Conservation (phyloP, 2,888 invertebrate species). For the Phania funesta region DNA sequence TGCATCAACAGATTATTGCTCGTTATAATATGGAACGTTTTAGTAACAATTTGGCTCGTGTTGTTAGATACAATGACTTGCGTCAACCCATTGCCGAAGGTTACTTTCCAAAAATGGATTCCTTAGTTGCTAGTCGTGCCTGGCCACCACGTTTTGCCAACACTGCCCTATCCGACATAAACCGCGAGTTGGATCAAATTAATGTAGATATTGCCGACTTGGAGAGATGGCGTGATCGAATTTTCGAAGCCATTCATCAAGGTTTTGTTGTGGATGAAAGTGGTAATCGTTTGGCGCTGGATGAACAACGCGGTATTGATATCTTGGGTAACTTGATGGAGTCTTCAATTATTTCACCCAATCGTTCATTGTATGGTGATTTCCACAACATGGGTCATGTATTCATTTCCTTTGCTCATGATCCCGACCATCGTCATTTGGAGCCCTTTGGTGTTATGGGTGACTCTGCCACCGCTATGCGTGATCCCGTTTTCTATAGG, state of each 20-base stretch:
- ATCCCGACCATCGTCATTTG: conserved; percentile 87
- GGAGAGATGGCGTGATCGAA: conserved; percentile 88
- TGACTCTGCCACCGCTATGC: conserved; percentile 91
- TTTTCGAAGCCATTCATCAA: conserved; percentile 85
- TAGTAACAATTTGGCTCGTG: conserved; percentile 85
- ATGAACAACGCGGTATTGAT: conserved; percentile 88
- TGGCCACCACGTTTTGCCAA: conserved; percentile 87
- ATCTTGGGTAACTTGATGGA: conserved; percentile 90
- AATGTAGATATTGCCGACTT: conserved; percentile 85
- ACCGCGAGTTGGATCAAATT: conserved; percentile 84
- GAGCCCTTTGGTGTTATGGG: conserved; percentile 91
- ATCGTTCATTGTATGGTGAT: conserved; percentile 87
- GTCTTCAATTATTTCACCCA: conserved; percentile 85
- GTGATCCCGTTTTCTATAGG: conserved; percentile 92
- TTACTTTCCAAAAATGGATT: conserved; percentile 92
- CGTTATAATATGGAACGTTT: conserved; percentile 90
- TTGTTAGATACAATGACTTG: conserved; percentile 84
- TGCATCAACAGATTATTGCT: conserved; percentile 84
- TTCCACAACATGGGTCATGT: conserved; percentile 92
- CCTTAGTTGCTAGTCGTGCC: conserved; percentile 86
- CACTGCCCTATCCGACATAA: conserved; percentile 83
- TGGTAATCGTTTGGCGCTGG: conserved; percentile 83
- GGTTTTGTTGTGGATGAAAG: conserved; percentile 75
- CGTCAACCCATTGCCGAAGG: conserved; percentile 87
- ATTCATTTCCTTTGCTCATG: conserved; percentile 88